Evolutionary conservation across 2,888 invertebrate species (phyloP).

Genomic region (Homarus gammarus): DNA sequence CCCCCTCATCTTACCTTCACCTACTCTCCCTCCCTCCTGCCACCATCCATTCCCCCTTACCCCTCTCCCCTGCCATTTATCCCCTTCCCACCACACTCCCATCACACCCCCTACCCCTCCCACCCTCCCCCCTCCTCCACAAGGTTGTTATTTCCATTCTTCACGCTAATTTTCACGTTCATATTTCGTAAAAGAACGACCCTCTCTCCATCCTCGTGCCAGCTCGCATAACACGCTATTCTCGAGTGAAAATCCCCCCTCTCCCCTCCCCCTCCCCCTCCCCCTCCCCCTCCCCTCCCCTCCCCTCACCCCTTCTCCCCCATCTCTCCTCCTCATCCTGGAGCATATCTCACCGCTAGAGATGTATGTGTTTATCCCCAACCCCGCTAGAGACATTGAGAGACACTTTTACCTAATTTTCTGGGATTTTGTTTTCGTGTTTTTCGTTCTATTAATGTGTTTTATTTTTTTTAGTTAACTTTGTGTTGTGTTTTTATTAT

Average conservation of each 20-base stretch:
- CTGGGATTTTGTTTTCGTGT: no score
- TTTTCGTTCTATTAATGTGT: no score
- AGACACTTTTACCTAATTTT: no score
- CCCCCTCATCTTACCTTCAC: background rate
- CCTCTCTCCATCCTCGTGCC: background rate
- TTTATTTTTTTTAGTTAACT: no score
- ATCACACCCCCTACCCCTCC: constrained; percentile 3
- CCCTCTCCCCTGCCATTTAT: background rate
- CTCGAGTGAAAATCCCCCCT: background rate
- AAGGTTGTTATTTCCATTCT: background rate
- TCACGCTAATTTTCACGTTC: constrained; percentile 8
- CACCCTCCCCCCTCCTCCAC: background rate
- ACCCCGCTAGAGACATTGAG: no score
- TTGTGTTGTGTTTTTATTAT: no score
- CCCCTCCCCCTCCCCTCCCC: background rate
- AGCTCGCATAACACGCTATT: background rate
- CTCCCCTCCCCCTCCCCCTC: background rate
- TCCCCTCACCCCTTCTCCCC: background rate
- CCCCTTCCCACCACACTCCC: background rate
- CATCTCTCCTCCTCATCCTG: background rate
- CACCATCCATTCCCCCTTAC: background rate
- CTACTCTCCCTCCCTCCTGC: no score
- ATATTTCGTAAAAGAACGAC: background rate
- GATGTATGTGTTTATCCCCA: no score
- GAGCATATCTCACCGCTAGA: no score